Evolutionary conservation across 2,888 invertebrate genomes (phyloP).

Genomic region (Chrysomela aeneicollis): DNA sequence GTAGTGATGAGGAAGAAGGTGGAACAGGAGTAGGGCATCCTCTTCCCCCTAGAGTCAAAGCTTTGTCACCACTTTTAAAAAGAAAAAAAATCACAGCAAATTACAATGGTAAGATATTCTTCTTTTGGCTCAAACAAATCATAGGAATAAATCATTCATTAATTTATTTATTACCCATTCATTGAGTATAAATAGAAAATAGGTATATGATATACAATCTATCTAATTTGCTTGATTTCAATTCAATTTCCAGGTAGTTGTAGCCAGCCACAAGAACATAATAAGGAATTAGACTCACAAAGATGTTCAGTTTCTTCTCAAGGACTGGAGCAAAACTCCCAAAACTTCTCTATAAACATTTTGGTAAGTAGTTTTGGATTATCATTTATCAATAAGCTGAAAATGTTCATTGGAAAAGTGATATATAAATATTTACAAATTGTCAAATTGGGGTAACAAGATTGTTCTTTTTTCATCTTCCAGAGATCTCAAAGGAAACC

Average conservation of each 20-base stretch:
- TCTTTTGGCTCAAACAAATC: background rate
- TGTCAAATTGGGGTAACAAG: background rate
- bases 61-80: conserved; percentile 3
- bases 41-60: conserved; percentile 2
- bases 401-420: background rate
- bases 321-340: too few species aligned
- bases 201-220: too few species aligned
- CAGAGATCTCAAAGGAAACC: background rate
- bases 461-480: conserved; percentile 6
- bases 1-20: conserved; percentile 10
- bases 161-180: too few species aligned
- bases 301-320: too few species aligned
- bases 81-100: background rate
- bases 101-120: background rate
- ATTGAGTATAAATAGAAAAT: background rate
- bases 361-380: too few species aligned
- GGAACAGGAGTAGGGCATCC: background rate
- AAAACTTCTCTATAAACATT: too few species aligned
- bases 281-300: too few species aligned
- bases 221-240: background rate
- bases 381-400: too few species aligned
- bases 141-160: background rate
- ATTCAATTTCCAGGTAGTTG: background rate
- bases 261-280: too few species aligned
- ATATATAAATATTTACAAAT: background rate